Base-by-base conservation (phyloP, 2,113 vertebrate genomes). In the Prionailurus bengalensis region DNA sequence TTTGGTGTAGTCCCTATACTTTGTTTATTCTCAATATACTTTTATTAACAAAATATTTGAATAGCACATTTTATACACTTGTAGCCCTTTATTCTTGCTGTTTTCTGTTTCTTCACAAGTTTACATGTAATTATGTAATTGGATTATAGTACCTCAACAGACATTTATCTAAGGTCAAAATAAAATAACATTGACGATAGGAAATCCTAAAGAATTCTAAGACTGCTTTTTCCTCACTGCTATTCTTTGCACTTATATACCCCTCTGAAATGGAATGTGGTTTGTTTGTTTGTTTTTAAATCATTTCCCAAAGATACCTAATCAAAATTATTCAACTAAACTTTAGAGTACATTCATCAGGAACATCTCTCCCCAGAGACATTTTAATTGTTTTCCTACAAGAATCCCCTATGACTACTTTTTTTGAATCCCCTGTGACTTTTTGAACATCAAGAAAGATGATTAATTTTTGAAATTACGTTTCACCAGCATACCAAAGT, bases 281-380 rank as follows among this genome's bases (percentile, higher is more conserved):
- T 42, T 8, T 45, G 0, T 7, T 45, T 4, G 45, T 87, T 92
- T 39, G 63, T 14, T 27, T 84, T 74, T 66, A 84, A 33, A 39
- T 14, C 0, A 94, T 39, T 95, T 95, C 7, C 48, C 12, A 42
- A 90, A 10, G 29, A 63, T n/a, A 48, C 13, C 13, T 90, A 93
- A 96, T 96, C 92, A 94, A 76, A 83, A 84, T 51, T 76, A 73
- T 36, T 84, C 19, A 74, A 19, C 13, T 61, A 87, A 63, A 63
- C 7, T 25, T 83, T 53, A 51, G 7, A 0, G 3, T 55, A 23
- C 5, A n/a, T 4, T 92, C 27, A 90, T 74, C 21, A 96, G 15
- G n/a, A 78, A 3, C 0, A 58, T 81, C 15, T n/a, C 58, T 94
- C 91, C 55, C 80, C 4, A 58, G 95, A 74, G 93, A 89, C 53